Evolutionary conservation across 2,797 vertebrate species (phyloP).

Genomic region (Antennarius maculatus): DNA sequence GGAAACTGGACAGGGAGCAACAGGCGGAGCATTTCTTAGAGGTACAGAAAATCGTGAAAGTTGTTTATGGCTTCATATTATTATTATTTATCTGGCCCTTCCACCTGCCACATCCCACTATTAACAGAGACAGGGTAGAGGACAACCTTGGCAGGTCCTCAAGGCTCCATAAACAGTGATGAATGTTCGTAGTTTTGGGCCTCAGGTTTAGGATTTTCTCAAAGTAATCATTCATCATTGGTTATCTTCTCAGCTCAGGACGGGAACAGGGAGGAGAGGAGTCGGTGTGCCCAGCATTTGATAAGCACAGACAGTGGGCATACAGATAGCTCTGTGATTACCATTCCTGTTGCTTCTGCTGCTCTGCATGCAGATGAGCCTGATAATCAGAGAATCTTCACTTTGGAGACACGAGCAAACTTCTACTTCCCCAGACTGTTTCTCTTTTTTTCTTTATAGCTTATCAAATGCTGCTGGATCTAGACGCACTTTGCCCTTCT

Average conservation of each 20-base stretch:
- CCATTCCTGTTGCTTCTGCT: slow-evolving; percentile 63
- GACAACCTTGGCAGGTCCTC: slow-evolving; percentile 68
- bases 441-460: slow-evolving; percentile 34
- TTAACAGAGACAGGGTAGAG: slow-evolving; percentile 66
- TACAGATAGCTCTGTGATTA: slow-evolving; percentile 75
- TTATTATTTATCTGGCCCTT: slow-evolving; percentile 71
- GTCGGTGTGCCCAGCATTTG: slow-evolving; percentile 62
- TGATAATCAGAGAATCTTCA: slow-evolving; percentile 70
- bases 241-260: slow-evolving; percentile 77
- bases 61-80: slow-evolving; percentile 37
- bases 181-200: slow-evolving; percentile 70
- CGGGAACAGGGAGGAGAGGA: slow-evolving; percentile 56
- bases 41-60: slow-evolving; percentile 78
- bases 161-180: slow-evolving; percentile 75
- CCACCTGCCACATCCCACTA: slow-evolving; percentile 64
- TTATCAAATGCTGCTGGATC: slow-evolving; percentile 63
- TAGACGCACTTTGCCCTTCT: slow-evolving; percentile 45
- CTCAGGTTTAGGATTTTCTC: slow-evolving; percentile 67
- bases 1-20: slow-evolving; percentile 95
- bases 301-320: slow-evolving; percentile 73
- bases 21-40: slow-evolving; percentile 94
- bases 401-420: slow-evolving; percentile 61
- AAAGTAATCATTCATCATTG: slow-evolving; percentile 78
- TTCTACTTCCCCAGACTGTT: slow-evolving; percentile 44
- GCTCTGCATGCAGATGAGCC: slow-evolving; percentile 78